Percentiles rank a stretch among this genome's conserved stretches.
Conservation (phyloP, 2,113 vertebrate species). For the Tyrannus savana region DNA sequence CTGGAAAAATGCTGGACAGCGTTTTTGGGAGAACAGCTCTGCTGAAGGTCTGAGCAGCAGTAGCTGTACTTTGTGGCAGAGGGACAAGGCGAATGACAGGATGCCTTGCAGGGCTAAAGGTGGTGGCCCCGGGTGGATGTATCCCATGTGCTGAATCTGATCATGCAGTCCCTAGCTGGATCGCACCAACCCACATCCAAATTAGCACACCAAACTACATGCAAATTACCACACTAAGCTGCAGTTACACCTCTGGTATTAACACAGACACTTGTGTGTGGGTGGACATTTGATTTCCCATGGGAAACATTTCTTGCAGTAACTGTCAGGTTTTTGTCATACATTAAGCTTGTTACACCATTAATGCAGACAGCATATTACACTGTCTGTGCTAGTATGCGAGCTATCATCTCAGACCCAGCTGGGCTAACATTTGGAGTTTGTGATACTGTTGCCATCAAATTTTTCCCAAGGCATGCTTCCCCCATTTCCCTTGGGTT, state of each 20-base stretch:
- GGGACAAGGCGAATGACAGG: rapidly evolving
- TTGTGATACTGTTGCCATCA: not conserved
- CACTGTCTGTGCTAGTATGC: not conserved
- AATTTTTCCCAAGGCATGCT: not conserved
- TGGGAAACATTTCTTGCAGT: not conserved
- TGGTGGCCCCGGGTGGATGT: no score
- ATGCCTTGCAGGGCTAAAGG: not conserved
- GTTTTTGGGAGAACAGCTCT: not conserved
- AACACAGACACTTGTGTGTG: not conserved
- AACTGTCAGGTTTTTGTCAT: not conserved
- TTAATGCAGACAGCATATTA: not conserved
- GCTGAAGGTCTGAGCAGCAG: not conserved
- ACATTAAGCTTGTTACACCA: not conserved
- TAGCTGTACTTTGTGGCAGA: not conserved
- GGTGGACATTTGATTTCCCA: not conserved
- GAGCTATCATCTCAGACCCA: not conserved
- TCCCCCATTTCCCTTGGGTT: not conserved
- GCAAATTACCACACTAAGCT: not conserved
- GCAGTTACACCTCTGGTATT: not conserved
- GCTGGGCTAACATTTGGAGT: not conserved
- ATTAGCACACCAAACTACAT: not conserved
- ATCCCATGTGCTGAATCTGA: no score
- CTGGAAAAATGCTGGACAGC: not conserved
- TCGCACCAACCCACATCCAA: not conserved
- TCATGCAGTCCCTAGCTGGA: not conserved